A percentile compares a stretch with the other conserved stretches of the same genome.
Conservation (phyloP, 1,140 invertebrate species). For the Periplaneta americana region DNA sequence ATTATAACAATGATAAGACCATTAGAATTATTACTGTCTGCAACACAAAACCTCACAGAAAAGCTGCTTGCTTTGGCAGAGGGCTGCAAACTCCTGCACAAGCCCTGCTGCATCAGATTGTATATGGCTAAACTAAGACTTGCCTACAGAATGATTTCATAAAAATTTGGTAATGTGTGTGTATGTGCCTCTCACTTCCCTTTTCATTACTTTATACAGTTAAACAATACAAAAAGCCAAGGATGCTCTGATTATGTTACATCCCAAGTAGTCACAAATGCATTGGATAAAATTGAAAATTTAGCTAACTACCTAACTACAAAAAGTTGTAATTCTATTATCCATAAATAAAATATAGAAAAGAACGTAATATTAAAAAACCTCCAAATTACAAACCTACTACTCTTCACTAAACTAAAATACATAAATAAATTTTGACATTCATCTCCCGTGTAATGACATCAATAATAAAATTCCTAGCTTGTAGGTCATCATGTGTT, state of each 20-base stretch:
- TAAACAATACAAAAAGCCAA: not conserved
- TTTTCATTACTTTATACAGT: not conserved
- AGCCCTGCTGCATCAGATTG: not conserved
- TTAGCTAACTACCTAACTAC: not conserved
- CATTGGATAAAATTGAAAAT: not conserved
- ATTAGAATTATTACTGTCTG: not conserved
- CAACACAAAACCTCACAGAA: not conserved
- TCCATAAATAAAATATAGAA: constrained; percentile 1
- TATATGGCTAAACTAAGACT: not conserved
- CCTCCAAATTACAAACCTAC: not conserved
- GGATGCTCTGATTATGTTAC: not conserved
- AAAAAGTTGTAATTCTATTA: not conserved
- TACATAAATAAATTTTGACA: not conserved
- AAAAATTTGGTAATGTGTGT: not conserved
- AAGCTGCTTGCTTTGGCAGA: not conserved
- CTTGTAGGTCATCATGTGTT: not conserved
- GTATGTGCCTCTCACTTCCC: not conserved
- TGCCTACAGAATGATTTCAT: not conserved
- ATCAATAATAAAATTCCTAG: not conserved
- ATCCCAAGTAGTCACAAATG: not conserved
- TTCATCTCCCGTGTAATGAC: not conserved
- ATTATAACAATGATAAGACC: too few species aligned
- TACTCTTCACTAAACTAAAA: not conserved
- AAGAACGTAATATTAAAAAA: constrained; percentile 1
- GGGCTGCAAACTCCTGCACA: not conserved